Evolutionary conservation across 2,113 vertebrate genomes (phyloP).

Genomic region (Brienomyrus longianalis): DNA sequence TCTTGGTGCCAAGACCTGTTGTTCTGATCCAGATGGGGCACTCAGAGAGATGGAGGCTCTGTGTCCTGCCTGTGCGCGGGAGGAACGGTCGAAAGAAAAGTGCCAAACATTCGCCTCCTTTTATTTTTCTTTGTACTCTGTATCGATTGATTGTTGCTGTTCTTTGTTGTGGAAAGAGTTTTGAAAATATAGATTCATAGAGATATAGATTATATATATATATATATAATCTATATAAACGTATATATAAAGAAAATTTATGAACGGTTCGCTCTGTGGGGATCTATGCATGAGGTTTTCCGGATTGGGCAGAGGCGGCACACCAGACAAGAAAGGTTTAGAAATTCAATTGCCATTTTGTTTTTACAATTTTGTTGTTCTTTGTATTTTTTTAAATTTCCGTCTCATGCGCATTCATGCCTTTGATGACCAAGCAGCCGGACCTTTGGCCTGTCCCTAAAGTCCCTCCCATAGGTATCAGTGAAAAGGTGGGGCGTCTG

Average conservation of each 20-base stretch:
- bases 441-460: neutral
- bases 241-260: constrained; percentile 63
- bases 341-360: constrained; percentile 33
- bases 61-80: constrained; percentile 32
- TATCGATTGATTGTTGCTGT: constrained; percentile 43
- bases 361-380: constrained; percentile 13
- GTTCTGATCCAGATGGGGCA: constrained; percentile 42
- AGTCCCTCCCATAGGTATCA: neutral
- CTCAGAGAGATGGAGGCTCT: constrained; percentile 17
- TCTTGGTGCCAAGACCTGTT: constrained; percentile 59
- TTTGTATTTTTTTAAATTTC: neutral
- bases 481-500: neutral
- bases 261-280: constrained; percentile 57
- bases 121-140: constrained; percentile 34
- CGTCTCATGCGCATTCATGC: neutral
- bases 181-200: constrained; percentile 63
- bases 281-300: constrained; percentile 70
- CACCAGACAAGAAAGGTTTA: constrained; percentile 40
- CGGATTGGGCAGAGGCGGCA: constrained; percentile 42
- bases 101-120: constrained; percentile 56
- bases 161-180: constrained; percentile 48
- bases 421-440: neutral
- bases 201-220: constrained; percentile 62
- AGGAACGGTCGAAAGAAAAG: constrained; percentile 49
- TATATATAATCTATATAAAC: constrained; percentile 40